phyloP scores from a whole-genome alignment of 2,888 invertebrate species.

The Archaeoteleia sp. region DNA sequence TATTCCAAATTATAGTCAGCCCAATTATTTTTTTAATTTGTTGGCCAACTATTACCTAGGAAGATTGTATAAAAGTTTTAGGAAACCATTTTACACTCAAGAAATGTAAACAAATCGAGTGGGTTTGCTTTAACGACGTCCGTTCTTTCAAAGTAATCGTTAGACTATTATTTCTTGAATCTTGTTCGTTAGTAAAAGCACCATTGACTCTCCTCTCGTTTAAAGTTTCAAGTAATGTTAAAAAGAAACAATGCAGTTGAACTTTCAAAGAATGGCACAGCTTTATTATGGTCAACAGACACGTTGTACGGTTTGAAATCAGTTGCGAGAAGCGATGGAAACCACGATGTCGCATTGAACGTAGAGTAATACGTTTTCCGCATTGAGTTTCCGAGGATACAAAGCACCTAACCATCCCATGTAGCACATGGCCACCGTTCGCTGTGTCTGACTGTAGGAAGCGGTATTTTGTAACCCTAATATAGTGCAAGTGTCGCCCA shows the following conservation, averaged over 20 bases:
- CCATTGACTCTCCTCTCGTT: conserved; percentile 9
- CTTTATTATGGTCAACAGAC: conserved; percentile 41
- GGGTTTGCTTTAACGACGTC: too few relatives aligned
- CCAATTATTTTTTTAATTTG: too few relatives aligned
- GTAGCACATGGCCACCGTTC: conserved; percentile 30
- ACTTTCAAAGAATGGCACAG: conserved; percentile 18
- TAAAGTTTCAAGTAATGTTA: conserved; percentile 14
- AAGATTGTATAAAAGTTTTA: too few relatives aligned
- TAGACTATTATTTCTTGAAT: too few relatives aligned
- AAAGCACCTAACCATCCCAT: conserved; percentile 34
- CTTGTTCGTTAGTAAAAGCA: conserved; percentile 7
- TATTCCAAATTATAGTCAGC: too few relatives aligned
- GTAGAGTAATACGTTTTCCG: conserved; percentile 58
- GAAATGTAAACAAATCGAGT: too few relatives aligned
- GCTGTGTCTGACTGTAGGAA: conserved; percentile 20
- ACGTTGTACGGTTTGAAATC: conserved; percentile 40
- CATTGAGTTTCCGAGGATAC: conserved; percentile 52
- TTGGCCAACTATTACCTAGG: too few relatives aligned
- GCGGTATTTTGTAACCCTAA: conserved; percentile 46
- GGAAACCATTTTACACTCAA: too few relatives aligned
- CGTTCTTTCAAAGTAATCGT: too few relatives aligned
- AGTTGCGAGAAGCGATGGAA: conserved; percentile 34
- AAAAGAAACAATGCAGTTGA: conserved; percentile 7
- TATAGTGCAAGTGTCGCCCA: conserved; percentile 51
- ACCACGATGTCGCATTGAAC: conserved; percentile 48